These are phyloP conservation scores for Sebastes taczanowskii DNA, from an alignment of 2,797 vertebrate genomes.

Conservation along the genomic window DNA sequence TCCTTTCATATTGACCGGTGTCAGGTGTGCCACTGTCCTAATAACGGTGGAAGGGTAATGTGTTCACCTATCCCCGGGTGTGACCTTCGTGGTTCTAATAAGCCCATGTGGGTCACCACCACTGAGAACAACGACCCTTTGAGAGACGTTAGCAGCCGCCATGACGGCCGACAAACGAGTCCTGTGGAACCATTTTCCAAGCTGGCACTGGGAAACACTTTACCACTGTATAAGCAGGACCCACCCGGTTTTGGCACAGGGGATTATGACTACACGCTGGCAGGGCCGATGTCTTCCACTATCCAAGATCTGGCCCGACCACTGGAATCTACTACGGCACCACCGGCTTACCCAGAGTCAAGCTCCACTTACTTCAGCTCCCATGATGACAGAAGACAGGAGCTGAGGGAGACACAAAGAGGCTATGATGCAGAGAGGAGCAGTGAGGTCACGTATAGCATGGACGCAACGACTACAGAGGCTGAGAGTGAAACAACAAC, in stretches of 20 bases:
- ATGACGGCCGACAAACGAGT: conserved; percentile 81
- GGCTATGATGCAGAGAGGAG: conserved; percentile 26
- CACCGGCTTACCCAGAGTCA: conserved; percentile 40
- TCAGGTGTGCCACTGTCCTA: conserved; percentile 93
- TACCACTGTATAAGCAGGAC: conserved; percentile 74
- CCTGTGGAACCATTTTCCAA: conserved; percentile 66
- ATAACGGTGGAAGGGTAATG: conserved; percentile 88
- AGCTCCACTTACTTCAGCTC: conserved; percentile 42
- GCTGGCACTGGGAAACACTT: conserved; percentile 51
- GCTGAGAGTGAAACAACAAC: conserved; percentile 46
- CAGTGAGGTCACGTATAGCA: conserved; percentile 23
- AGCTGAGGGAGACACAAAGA: conserved; percentile 51
- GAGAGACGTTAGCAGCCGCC: conserved; percentile 80
- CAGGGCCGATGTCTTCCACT: conserved; percentile 54
- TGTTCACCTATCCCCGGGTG: conserved; percentile 90
- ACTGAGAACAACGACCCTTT: conserved; percentile 75
- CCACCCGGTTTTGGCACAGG: conserved; percentile 66
- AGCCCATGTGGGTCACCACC: conserved; percentile 59
- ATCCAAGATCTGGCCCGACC: conserved; percentile 40
- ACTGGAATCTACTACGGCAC: conserved; percentile 48
- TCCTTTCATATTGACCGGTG: conserved; percentile 89
- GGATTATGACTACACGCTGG: conserved; percentile 75
- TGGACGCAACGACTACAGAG: conserved; percentile 27
- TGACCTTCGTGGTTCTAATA: conserved; percentile 41
- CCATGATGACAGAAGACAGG: conserved; percentile 54